phyloP scores from a whole-genome alignment of 1,140 invertebrate species.

The Lordiphosa collinella region DNA sequence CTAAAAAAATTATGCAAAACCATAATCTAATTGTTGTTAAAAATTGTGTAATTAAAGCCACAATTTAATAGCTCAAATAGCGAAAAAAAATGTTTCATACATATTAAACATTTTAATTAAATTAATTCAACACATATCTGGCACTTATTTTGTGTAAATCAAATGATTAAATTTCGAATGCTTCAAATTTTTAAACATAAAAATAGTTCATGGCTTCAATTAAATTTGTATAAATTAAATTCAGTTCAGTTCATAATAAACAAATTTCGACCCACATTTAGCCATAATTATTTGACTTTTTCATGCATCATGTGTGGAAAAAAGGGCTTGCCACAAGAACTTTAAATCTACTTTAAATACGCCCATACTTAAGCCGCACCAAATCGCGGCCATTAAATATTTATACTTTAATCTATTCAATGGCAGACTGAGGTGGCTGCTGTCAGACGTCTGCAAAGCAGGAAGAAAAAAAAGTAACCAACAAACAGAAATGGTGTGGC shows the following conservation, averaged over 20 bases:
- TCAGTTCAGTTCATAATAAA: too few species aligned
- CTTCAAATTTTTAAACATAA: not conserved
- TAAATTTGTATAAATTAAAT: too few species aligned
- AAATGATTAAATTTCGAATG: conserved; percentile 2
- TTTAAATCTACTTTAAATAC: not conserved
- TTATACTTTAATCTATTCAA: conserved; percentile 74
- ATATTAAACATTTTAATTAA: conserved; percentile 23
- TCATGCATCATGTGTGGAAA: not conserved
- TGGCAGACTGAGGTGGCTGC: conserved; percentile 31
- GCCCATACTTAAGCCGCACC: conserved; percentile 39
- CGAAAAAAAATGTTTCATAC: too few species aligned
- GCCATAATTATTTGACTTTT: too few species aligned
- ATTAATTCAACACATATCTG: conserved; percentile 17
- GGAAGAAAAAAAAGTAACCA: conserved; percentile 3
- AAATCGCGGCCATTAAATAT: conserved; percentile 73
- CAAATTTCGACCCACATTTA: too few species aligned
- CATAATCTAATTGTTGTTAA: not conserved
- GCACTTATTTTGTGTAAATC: conserved; percentile 1
- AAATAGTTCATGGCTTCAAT: too few species aligned
- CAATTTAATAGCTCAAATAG: not conserved
- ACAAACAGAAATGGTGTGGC: conserved; percentile 42
- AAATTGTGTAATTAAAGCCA: conserved; percentile 1
- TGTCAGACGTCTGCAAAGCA: conserved; percentile 1
- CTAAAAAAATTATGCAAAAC: not conserved
- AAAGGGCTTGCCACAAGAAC: conserved; percentile 10